Conservation (phyloP, 2,888 invertebrate genomes). For the Hipparchia semele region DNA sequence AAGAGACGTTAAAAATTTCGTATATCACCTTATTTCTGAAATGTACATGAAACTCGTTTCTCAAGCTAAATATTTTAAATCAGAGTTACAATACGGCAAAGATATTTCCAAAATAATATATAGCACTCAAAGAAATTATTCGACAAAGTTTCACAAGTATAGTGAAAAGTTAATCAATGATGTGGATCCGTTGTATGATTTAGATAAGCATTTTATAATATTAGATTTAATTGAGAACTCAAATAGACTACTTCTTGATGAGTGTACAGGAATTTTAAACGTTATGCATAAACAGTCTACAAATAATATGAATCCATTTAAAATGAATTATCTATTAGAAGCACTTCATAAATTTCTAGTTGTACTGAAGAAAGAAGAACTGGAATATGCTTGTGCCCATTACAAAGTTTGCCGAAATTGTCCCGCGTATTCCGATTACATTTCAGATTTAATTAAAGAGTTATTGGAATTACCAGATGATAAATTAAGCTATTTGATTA, state of each 20-base stretch:
- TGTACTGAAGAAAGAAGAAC: constrained; percentile 45
- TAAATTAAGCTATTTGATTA: constrained; percentile 42
- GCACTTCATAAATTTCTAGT: constrained; percentile 35
- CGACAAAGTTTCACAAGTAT: constrained; percentile 2
- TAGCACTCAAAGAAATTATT: constrained; percentile 4
- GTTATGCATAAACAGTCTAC: neutral
- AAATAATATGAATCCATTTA: neutral
- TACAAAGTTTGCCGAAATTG: constrained; percentile 49
- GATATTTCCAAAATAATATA: constrained; percentile 2
- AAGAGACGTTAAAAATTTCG: constrained; percentile 12
- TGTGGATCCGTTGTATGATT: constrained; percentile 14
- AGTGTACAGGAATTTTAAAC: constrained; percentile 30
- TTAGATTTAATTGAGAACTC: constrained; percentile 48
- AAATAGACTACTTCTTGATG: constrained; percentile 41
- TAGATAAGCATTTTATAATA: constrained; percentile 46
- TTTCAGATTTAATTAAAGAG: constrained; percentile 48
- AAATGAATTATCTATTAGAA: constrained; percentile 6
- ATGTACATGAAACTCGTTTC: constrained; percentile 9
- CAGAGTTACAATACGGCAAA: constrained; percentile 7
- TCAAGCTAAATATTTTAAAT: constrained; percentile 14
- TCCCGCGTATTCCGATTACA: constrained; percentile 52
- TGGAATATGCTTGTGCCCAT: constrained; percentile 47
- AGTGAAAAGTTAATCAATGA: constrained; percentile 7
- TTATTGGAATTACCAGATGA: constrained; percentile 47
- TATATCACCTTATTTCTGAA: constrained; percentile 21